A percentile compares a stretch with the other conserved stretches of the same genome.
These are phyloP conservation scores for Gorsachius magnificus DNA, from an alignment of 2,797 vertebrate species.

Conservation along the genomic window DNA sequence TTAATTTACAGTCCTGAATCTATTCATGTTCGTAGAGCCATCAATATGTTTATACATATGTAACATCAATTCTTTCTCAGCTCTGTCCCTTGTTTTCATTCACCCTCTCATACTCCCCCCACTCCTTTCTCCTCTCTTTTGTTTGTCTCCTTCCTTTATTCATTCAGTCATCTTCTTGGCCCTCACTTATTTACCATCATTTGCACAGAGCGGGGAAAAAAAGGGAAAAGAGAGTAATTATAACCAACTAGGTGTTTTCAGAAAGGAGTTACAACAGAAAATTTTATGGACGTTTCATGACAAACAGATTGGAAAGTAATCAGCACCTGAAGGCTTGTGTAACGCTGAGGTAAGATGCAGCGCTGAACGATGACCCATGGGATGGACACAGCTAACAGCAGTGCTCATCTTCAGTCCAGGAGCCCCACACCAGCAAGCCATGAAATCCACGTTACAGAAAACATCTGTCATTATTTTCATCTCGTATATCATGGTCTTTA, in stretches of 20 bases:
- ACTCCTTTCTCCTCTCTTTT: background rate
- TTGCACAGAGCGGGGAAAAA: background rate
- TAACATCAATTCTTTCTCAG: background rate
- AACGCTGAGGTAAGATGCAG: background rate
- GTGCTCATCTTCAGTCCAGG: background rate
- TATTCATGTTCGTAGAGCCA: background rate
- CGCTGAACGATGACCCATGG: rapidly evolving
- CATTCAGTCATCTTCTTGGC: background rate
- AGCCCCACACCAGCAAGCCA: background rate
- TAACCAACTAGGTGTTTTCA: background rate
- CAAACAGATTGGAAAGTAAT: background rate
- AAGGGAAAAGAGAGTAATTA: background rate
- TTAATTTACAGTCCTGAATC: background rate
- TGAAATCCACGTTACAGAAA: background rate
- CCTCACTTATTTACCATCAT: background rate
- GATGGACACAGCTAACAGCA: background rate
- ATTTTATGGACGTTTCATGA: background rate
- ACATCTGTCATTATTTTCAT: background rate
- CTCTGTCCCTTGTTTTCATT: background rate
- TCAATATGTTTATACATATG: background rate
- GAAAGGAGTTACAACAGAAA: background rate
- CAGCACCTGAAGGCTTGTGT: background rate
- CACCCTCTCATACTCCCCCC: background rate
- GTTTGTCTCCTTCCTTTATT: background rate
- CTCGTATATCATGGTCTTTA: background rate